Percentiles rank a stretch among this genome's conserved stretches.
These are phyloP conservation scores for Sebastes trivittatus DNA, from an alignment of 2,797 vertebrate species.

Conservation along the genomic window DNA sequence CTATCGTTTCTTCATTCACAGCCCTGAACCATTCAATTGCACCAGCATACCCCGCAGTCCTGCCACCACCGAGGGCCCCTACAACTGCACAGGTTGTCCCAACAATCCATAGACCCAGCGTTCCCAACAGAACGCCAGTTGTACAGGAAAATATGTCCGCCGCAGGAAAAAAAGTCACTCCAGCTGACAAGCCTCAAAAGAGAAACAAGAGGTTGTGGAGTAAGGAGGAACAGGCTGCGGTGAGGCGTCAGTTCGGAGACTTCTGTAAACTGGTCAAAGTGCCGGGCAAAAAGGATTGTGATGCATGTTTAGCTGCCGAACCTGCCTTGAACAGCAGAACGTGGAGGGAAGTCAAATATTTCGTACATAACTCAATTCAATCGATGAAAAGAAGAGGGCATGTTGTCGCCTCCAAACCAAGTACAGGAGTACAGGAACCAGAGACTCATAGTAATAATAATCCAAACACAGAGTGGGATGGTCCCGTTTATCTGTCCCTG, in stretches of 20 bases:
- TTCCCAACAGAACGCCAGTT: constrained; percentile 29
- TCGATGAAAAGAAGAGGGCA: constrained; percentile 70
- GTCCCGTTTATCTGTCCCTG: constrained; percentile 77
- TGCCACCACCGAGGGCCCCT: constrained; percentile 12
- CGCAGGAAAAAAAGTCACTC: not conserved
- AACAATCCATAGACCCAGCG: constrained; percentile 46
- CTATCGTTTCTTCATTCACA: constrained; percentile 68
- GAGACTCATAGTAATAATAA: constrained; percentile 40
- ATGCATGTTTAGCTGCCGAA: constrained; percentile 76
- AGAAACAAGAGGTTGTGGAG: constrained; percentile 75
- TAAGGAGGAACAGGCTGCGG: constrained; percentile 73
- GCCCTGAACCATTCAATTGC: constrained; percentile 60
- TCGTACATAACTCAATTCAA: constrained; percentile 79
- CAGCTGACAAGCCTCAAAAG: constrained; percentile 65
- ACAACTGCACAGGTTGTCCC: constrained; percentile 71
- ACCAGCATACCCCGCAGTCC: constrained; percentile 45
- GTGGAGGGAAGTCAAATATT: constrained; percentile 80
- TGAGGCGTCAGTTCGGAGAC: constrained; percentile 75
- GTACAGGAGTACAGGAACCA: constrained; percentile 37
- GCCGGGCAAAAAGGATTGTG: constrained; percentile 79
- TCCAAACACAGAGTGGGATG: constrained; percentile 68
- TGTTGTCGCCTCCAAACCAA: constrained; percentile 39
- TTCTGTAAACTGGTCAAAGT: constrained; percentile 72
- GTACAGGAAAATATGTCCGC: constrained; percentile 25
- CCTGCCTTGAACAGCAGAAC: constrained; percentile 72